Percentiles rank a stretch among this genome's conserved stretches.
phyloP scores from a whole-genome alignment of 2,888 invertebrate genomes.

The Pammene aurita region DNA sequence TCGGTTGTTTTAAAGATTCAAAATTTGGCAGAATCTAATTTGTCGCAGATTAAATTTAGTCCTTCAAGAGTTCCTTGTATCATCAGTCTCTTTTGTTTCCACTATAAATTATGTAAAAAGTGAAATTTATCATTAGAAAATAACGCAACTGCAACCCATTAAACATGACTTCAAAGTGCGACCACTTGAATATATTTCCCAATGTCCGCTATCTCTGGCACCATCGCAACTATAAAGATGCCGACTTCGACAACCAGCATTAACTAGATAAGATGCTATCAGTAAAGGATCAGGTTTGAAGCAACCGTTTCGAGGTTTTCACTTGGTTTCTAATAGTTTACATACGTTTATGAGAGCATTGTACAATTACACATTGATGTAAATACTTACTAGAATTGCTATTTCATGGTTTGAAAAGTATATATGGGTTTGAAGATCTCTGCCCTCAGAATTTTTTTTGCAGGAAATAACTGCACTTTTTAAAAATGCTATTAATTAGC shows the following conservation, averaged over 20 bases:
- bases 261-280: slow-evolving; percentile 41
- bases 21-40: too few relatives aligned
- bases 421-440: too few relatives aligned
- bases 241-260: slow-evolving; percentile 40
- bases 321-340: slow-evolving; percentile 32
- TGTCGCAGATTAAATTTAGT: too few relatives aligned
- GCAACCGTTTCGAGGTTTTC: slow-evolving; percentile 39
- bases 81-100: too few relatives aligned
- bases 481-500: too few relatives aligned
- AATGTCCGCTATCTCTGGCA: slow-evolving; percentile 23
- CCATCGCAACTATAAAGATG: slow-evolving; percentile 41
- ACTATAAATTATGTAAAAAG: background rate
- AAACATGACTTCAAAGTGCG: slow-evolving; percentile 26
- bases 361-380: background rate
- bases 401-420: background rate
- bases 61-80: too few relatives aligned
- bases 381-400: background rate
- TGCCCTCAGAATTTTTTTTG: too few relatives aligned
- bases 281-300: slow-evolving; percentile 39
- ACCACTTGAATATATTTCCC: slow-evolving; percentile 27
- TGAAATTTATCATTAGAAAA: slow-evolving; percentile 9
- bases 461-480: too few relatives aligned
- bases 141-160: slow-evolving; percentile 1
- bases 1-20: too few relatives aligned
- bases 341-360: slow-evolving; percentile 2